Percentiles rank a stretch among this genome's conserved stretches.
Evolutionary conservation across 2,113 vertebrate genomes (phyloP).

Genomic region (Gnathonemus longibarbis): DNA sequence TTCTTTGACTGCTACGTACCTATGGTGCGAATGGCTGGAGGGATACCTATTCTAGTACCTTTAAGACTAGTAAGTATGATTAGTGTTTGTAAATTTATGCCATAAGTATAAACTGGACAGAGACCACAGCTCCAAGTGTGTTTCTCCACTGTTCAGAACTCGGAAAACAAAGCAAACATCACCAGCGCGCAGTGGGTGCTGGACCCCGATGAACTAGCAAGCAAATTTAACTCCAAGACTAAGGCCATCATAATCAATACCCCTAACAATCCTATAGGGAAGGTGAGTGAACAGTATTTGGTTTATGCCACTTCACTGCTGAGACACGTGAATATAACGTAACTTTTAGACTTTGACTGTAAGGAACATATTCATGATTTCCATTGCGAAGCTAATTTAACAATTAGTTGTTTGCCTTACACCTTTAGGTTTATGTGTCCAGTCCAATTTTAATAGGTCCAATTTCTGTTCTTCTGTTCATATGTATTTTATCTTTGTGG

Average conservation of each 20-base stretch:
- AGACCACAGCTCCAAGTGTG: not conserved
- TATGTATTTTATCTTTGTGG: not conserved
- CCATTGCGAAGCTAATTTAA: not conserved
- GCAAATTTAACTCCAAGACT: conserved; percentile 88
- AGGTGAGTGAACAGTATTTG: conserved; percentile 57
- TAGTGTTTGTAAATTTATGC: not conserved
- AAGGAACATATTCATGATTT: not conserved
- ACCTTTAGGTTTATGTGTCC: not conserved
- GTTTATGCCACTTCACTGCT: not conserved
- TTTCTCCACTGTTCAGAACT: conserved; percentile 50
- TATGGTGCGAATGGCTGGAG: conserved; percentile 90
- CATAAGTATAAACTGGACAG: not conserved
- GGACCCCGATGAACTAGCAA: conserved; percentile 76
- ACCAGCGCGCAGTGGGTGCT: conserved; percentile 82
- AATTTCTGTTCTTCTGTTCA: not conserved
- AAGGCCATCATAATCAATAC: conserved; percentile 95
- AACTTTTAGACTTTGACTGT: not conserved
- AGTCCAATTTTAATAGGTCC: not conserved
- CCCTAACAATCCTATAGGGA: conserved; percentile 88
- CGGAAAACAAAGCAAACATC: conserved; percentile 39
- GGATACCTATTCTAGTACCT: conserved; percentile 78
- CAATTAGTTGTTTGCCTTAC: not conserved
- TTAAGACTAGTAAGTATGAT: conserved; percentile 72
- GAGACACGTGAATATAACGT: not conserved
- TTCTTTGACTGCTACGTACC: conserved; percentile 90